Evolutionary conservation across 2,888 invertebrate species (phyloP).

Genomic region (Platerodrilus igneus): DNA sequence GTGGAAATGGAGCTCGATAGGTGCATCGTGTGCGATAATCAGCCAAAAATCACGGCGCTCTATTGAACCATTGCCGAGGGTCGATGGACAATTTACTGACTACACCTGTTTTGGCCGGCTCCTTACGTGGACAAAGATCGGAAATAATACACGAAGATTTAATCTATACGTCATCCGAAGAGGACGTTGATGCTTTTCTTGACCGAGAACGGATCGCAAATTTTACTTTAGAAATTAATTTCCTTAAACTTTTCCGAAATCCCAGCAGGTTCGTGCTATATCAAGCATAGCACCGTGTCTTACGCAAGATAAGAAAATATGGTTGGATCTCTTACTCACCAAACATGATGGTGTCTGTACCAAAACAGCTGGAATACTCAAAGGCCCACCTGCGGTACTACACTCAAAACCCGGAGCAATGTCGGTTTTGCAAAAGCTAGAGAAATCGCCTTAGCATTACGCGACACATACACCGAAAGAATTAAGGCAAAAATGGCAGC

Average conservation of each 20-base stretch:
- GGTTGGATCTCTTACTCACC: conserved; percentile 23
- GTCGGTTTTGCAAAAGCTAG: conserved; percentile 25
- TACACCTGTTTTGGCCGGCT: conserved; percentile 14
- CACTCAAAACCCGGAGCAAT: conserved; percentile 23
- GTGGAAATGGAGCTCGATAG: conserved; percentile 18
- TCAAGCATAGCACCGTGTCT: no score
- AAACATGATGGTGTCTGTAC: conserved; percentile 27
- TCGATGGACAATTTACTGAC: conserved; percentile 9
- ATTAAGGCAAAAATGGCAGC: conserved; percentile 24
- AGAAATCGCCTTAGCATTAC: conserved; percentile 18
- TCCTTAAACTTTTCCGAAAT: background rate
- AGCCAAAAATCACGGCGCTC: conserved; percentile 3
- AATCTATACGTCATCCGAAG: no score
- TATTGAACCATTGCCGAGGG: background rate
- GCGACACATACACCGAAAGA: conserved; percentile 18
- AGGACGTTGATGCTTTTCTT: no score
- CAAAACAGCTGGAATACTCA: no score
- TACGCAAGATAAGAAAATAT: background rate
- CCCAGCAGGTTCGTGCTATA: no score
- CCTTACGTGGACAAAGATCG: no score
- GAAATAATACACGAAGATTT: no score
- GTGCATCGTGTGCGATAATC: conserved; percentile 17
- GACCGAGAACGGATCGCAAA: background rate
- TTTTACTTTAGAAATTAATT: background rate
- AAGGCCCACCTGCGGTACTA: no score